A percentile compares a stretch with the other conserved stretches of the same genome.
Conservation (phyloP, 2,797 vertebrate species). For the Melanotaenia boesemani region DNA sequence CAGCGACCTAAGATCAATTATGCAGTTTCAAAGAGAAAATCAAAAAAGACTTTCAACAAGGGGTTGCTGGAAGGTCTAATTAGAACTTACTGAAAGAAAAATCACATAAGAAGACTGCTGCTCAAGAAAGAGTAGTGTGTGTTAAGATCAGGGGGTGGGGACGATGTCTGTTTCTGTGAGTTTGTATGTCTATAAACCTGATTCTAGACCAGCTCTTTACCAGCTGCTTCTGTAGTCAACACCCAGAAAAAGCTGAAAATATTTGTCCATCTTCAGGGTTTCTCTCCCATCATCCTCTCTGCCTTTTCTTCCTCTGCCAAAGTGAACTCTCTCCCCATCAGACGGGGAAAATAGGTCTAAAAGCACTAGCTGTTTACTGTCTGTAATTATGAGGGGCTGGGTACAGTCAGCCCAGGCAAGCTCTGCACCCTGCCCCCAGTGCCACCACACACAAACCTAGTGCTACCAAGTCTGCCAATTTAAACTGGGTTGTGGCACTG, state of each 20-base stretch:
- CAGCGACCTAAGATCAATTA: conserved; percentile 55
- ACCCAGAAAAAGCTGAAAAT: conserved; percentile 58
- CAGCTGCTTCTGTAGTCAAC: conserved; percentile 49
- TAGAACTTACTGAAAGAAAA: conserved; percentile 68
- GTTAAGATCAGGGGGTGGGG: conserved; percentile 31
- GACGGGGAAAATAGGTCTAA: conserved; percentile 74
- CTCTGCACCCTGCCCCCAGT: conserved; percentile 74
- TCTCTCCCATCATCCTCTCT: conserved; percentile 35
- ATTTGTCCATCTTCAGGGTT: conserved; percentile 54
- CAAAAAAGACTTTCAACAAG: conserved; percentile 64
- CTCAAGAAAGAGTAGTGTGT: conserved; percentile 42
- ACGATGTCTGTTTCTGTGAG: conserved; percentile 41
- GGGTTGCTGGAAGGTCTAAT: conserved; percentile 72
- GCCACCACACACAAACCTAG: conserved; percentile 73
- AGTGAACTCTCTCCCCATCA: conserved; percentile 73
- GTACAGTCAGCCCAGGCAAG: conserved; percentile 69
- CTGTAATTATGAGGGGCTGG: conserved; percentile 86
- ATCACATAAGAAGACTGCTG: conserved; percentile 73
- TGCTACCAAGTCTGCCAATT: conserved; percentile 66
- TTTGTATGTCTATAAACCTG: conserved; percentile 51
- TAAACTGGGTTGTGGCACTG: conserved; percentile 62
- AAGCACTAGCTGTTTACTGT: conserved; percentile 80
- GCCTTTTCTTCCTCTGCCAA: conserved; percentile 62
- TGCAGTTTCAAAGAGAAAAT: conserved; percentile 55
- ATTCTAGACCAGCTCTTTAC: conserved; percentile 40